Evolutionary conservation across 2,888 invertebrate genomes (phyloP), one percentile per base, ranked within the genome.

Genomic region (Habrosyne pyritoides): DNA sequence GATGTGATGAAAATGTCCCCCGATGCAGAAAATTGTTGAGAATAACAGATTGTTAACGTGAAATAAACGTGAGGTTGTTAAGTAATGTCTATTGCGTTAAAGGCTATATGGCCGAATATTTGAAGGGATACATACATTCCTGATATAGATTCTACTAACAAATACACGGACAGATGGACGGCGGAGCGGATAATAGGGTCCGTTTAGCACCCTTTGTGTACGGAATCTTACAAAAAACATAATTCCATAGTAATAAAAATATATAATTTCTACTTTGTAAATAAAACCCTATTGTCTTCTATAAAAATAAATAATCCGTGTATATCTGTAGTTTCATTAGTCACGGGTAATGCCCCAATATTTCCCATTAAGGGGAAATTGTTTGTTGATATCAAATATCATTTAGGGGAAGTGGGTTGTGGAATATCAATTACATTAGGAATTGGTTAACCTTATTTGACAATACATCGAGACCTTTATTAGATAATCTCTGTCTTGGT

Each of bases 1-100:
- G 63, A 74, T 75, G 76, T 81, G 80, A 85, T 86, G 81, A 77
- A 83, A 87, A 84, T 83, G 79, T 76, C 74, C 67, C 63, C 53
- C 66, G 71, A 73, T 62, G 76, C 76, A 79, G 83, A 85, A 84
- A 84, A 81, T 79, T 71, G 69, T 64, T 58, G 53, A 57, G 66
- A 61, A 69, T 70, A 73, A 69, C 63, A 75, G 61, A 73, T 73
- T 75, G 70, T 75, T 69, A 68, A 69, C 59, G 65, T 49, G 6
- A 24, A 24, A 10, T 26, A 14, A 24, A 24, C 21, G 24, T 24
- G 3, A 7, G 24, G 7, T 24, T 24, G 1, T 36, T 14, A 2
- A 42, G 14, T 18, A 6, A 18, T 18, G 18, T 18, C 8, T 42
- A 36, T 36, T 36, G 36, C 14, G 4, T 36, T 5, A 36, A 3